phyloP scores from a whole-genome alignment of 2,797 vertebrate genomes.

The Notoglanidium macrostoma region DNA sequence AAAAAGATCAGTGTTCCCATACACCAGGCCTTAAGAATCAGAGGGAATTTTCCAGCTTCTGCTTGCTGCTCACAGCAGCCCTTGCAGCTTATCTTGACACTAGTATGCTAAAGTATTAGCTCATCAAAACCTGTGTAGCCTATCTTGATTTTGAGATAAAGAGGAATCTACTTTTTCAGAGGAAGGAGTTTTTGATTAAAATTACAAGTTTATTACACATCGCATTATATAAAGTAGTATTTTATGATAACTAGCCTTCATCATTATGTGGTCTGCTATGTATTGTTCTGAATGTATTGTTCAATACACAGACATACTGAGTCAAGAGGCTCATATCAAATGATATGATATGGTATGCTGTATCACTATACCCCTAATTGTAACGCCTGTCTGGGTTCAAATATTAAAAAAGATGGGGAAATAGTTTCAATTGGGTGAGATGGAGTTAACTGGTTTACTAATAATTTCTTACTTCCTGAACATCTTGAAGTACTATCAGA shows the following conservation, averaged over 20 bases:
- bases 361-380: neutral
- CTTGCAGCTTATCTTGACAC: neutral
- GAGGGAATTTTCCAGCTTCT: neutral
- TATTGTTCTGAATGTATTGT: neutral
- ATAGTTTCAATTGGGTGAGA: conserved; percentile 49
- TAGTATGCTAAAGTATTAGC: neutral
- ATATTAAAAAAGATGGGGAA: conserved; percentile 23
- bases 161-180: neutral
- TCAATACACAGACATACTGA: neutral
- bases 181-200: neutral
- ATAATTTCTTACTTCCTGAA: conserved; percentile 56
- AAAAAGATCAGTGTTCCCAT: neutral
- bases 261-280: neutral
- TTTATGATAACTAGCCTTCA: neutral
- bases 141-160: neutral
- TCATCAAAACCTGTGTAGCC: neutral
- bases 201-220: neutral
- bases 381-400: conserved; percentile 10
- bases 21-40: neutral
- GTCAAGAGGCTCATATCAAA: neutral
- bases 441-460: conserved; percentile 52
- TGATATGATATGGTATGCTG: neutral
- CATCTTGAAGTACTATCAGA: conserved; percentile 58
- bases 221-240: neutral
- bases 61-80: neutral